Percentiles rank a stretch among this genome's conserved stretches.
Conservation (phyloP, 1,140 invertebrate species). For the Colletes latitarsis region DNA sequence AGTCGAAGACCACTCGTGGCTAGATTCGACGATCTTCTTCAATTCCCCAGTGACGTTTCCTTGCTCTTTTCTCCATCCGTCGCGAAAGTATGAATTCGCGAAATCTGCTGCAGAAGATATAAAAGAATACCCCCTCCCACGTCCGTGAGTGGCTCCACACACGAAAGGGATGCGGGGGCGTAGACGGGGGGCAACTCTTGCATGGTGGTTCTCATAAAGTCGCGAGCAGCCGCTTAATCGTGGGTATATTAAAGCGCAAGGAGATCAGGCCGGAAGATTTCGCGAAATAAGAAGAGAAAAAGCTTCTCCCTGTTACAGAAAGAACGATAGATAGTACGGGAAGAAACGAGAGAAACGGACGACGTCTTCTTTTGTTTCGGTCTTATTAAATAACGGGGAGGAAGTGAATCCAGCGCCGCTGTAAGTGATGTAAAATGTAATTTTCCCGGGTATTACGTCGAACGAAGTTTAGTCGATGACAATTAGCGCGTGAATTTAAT, state of each 20-base stretch:
- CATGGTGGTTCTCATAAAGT: constrained; percentile 60
- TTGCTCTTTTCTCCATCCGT: not conserved
- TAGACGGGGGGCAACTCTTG: constrained; percentile 9
- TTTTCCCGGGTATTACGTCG: not conserved
- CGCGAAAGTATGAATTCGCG: constrained; percentile 45
- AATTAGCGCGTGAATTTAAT: constrained; percentile 9
- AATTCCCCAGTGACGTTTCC: constrained; percentile 2
- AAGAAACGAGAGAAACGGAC: not conserved
- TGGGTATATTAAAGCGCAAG: constrained; percentile 61
- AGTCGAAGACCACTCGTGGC: too few relatives aligned
- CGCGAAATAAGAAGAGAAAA: constrained; percentile 53
- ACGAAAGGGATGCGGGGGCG: not conserved
- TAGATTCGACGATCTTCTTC: not conserved
- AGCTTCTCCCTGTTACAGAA: not conserved
- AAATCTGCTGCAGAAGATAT: constrained; percentile 38
- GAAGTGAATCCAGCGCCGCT: not conserved
- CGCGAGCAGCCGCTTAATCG: constrained; percentile 63
- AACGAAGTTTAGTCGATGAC: not conserved
- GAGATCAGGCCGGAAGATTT: constrained; percentile 52
- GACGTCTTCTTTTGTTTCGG: not conserved
- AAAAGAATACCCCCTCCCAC: constrained; percentile 46
- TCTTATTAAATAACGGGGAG: constrained; percentile 6
- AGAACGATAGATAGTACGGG: not conserved
- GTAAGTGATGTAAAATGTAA: constrained; percentile 7
- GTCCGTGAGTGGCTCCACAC: not conserved